Conservation (phyloP, 2,888 invertebrate genomes). For the Epinotia bilunana region DNA sequence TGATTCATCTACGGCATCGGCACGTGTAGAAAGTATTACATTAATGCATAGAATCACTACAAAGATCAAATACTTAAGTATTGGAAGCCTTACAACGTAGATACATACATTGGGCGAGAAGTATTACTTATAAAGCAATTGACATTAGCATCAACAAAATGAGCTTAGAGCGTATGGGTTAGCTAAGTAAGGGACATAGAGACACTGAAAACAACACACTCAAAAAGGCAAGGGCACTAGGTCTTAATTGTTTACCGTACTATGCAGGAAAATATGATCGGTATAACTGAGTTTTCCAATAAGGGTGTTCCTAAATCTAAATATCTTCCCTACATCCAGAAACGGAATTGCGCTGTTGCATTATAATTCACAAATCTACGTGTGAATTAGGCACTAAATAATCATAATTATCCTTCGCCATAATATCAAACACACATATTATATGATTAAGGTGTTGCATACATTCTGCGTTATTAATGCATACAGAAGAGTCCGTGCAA, state of each 20-base stretch:
- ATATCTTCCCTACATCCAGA: background rate
- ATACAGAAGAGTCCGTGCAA: background rate
- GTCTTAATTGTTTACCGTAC: too few relatives aligned
- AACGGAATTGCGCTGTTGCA: background rate
- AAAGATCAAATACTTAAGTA: too few relatives aligned
- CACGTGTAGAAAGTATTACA: too few relatives aligned
- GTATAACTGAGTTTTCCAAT: too few relatives aligned
- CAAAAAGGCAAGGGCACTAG: background rate
- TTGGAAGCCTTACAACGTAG: too few relatives aligned
- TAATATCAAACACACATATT: background rate
- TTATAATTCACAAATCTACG: background rate
- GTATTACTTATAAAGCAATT: background rate
- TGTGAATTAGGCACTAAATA: background rate
- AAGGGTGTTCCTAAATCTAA: too few relatives aligned
- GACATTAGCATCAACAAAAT: background rate
- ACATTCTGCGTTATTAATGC: background rate
- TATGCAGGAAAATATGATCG: too few relatives aligned
- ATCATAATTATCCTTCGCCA: background rate
- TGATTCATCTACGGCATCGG: too few relatives aligned
- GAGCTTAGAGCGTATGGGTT: too few relatives aligned
- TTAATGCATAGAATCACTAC: too few relatives aligned
- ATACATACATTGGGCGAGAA: too few relatives aligned
- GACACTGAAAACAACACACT: background rate
- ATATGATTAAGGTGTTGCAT: background rate
- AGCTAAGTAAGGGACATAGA: too few relatives aligned